phyloP scores from a whole-genome alignment of 2,797 vertebrate species.

The Prionace glauca region DNA sequence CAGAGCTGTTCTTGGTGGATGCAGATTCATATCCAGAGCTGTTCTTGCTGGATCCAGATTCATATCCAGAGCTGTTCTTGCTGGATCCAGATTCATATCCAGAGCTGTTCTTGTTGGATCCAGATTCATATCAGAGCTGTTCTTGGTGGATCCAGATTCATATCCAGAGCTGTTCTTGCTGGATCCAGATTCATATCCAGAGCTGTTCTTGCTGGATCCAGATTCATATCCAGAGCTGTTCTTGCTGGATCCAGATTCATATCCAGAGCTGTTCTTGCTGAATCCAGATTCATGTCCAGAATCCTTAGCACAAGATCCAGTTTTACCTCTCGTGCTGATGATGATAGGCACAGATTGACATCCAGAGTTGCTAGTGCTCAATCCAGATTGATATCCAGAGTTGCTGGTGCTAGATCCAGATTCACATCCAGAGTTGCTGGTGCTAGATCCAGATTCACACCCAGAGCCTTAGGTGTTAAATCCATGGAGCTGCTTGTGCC shows the following conservation, averaged over 20 bases:
- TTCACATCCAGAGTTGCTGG: neutral
- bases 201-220: neutral
- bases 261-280: neutral
- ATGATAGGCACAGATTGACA: neutral
- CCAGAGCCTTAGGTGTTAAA: neutral
- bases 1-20: neutral
- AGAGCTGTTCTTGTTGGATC: neutral
- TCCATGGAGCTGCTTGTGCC: neutral
- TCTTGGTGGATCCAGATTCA: neutral
- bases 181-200: neutral
- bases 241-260: neutral
- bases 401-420: neutral
- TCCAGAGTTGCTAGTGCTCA: too few species aligned
- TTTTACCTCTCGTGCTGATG: neutral
- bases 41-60: too few species aligned
- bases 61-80: neutral
- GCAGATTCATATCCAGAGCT: neutral
- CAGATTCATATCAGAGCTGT: neutral
- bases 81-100: neutral
- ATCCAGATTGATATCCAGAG: neutral
- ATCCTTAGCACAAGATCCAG: neutral
- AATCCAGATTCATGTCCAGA: neutral
- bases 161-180: too few species aligned
- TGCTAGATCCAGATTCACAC: too few species aligned
- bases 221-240: neutral